Evolutionary conservation across 2,113 vertebrate genomes (phyloP), one percentile per base, ranked within the genome.

Genomic region (Hippocampus barbouri): DNA sequence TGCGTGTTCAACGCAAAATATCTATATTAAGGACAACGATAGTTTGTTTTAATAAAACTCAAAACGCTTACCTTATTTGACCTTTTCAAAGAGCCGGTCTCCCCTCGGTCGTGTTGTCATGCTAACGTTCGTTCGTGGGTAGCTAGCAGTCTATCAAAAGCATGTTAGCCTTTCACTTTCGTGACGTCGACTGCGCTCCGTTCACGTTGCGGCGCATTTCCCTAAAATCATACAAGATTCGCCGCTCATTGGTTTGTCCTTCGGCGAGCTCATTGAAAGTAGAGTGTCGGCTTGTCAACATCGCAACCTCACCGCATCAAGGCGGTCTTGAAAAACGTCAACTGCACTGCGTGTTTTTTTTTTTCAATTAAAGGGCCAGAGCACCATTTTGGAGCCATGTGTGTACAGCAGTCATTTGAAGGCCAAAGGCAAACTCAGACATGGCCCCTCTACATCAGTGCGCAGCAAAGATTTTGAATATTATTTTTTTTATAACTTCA

Each of bases 191-290:
- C 38, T 41, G 15, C 21, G 2, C 5, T 0, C 4, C 21, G 0
- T 8, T 45, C 2, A 8, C 16, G 20, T 64, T 23, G 38, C 21
- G 27, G 23, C 12, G 25, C 11, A 16, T 34, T 8, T 34, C 16
- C 41, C 14, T 7, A 6, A 25, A 66, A 27, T 5, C 7, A 23
- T 25, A 9, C 6, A 25, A 66, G 6, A 47, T 66, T 47, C 14
- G 20, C 30, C 8, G 41, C 5, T 59, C 23, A 66, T 83, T 88
- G 85, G 83, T 84, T 84, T 74, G 72, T 62, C 73, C 49, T 59
- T 18, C 21, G 67, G 41, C 57, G 54, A 51, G 72, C 49, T 23
- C 54, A 49, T 41, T 27, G 59, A 72, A 72, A 43, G 54, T 73
- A 20, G 18, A 45, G 41, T 8, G 14, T 11, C 18, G 2, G 23